Evolutionary conservation across 2,797 vertebrate genomes (phyloP).

Genomic region (Pantherophis vulpinus): DNA sequence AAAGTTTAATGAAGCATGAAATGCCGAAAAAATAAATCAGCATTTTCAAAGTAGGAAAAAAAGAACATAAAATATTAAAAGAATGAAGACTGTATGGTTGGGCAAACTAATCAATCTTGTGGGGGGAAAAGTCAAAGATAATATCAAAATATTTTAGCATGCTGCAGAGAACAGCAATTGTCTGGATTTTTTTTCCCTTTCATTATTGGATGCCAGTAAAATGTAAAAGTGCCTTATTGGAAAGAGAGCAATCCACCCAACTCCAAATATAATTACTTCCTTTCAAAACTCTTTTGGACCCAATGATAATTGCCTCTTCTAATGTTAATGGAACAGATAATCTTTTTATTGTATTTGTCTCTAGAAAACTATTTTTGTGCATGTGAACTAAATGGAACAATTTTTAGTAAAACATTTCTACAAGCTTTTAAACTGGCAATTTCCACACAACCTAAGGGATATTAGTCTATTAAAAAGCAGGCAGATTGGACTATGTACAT

Average conservation of each 20-base stretch:
- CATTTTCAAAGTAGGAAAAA: not conserved
- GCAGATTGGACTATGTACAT: constrained; percentile 1
- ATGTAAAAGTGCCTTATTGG: constrained; percentile 7
- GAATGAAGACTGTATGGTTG: not conserved
- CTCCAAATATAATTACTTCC: constrained; percentile 46
- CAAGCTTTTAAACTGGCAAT: constrained; percentile 38
- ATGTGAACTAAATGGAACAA: constrained; percentile 17
- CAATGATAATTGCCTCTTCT: constrained; percentile 37
- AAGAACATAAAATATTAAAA: constrained; percentile 18
- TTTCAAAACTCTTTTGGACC: constrained; percentile 35
- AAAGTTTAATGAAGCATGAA: not conserved
- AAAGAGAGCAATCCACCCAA: constrained; percentile 39
- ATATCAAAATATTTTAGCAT: constrained; percentile 33
- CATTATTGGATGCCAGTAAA: constrained; percentile 31
- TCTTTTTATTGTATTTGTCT: constrained; percentile 15
- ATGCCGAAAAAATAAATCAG: not conserved
- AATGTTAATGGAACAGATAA: constrained; percentile 22
- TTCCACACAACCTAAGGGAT: constrained; percentile 32
- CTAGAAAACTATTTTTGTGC: constrained; percentile 28
- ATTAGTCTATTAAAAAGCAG: constrained; percentile 23
- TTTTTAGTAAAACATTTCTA: constrained; percentile 31
- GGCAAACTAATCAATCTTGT: constrained; percentile 2
- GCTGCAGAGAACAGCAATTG: constrained; percentile 10
- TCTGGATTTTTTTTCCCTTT: not conserved
- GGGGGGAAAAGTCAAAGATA: not conserved